phyloP scores from a whole-genome alignment of 1,140 invertebrate species.

The Tribolium castaneum region DNA sequence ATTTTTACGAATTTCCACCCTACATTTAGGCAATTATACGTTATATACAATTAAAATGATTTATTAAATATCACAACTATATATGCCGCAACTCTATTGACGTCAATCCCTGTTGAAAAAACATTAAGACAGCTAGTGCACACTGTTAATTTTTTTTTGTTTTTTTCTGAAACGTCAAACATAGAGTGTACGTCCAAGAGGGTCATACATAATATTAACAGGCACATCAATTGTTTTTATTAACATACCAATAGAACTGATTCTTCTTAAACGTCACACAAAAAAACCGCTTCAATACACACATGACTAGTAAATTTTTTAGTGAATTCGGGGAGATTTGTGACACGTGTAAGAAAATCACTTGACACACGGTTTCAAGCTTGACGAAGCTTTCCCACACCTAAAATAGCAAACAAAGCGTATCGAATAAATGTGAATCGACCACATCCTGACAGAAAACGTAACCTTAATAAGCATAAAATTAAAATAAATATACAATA shows the following conservation, averaged over 20 bases:
- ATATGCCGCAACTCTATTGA: constrained; percentile 60
- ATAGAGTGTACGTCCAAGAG: constrained; percentile 48
- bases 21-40: constrained; percentile 45
- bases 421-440: constrained; percentile 4
- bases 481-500: constrained; percentile 26
- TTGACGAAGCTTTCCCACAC: constrained; percentile 26
- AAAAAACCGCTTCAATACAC: constrained; percentile 11
- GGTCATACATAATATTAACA: constrained; percentile 50
- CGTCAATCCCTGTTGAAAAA: constrained; percentile 55
- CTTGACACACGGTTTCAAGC: constrained; percentile 7
- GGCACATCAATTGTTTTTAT: constrained; percentile 52
- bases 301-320: constrained; percentile 33
- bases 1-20: constrained; percentile 41
- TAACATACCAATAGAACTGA: neutral
- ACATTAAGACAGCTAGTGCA: constrained; percentile 52
- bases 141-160: constrained; percentile 43
- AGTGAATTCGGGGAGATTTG: neutral
- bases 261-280: neutral
- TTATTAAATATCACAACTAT: constrained; percentile 63
- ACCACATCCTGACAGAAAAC: neutral
- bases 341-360: constrained; percentile 1
- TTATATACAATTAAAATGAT: constrained; percentile 57
- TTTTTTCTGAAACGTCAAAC: constrained; percentile 49
- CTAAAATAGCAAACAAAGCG: constrained; percentile 24
- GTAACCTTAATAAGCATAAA: constrained; percentile 14